Base-by-base conservation (phyloP, 2,888 invertebrate genomes). In the Portevinia maculata region DNA sequence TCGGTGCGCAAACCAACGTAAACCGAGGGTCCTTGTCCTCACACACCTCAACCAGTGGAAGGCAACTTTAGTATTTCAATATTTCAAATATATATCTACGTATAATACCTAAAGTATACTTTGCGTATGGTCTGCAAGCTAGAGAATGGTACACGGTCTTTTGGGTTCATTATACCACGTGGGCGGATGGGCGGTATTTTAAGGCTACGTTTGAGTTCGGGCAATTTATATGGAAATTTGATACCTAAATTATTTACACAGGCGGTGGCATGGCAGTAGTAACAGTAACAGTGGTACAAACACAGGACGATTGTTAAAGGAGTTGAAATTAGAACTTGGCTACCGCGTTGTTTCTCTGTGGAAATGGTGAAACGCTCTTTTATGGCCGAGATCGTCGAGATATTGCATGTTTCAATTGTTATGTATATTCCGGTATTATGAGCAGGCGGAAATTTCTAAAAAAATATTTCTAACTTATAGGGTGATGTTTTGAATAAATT, bases 211-310 rank as follows among this genome's bases (percentile, higher is more conserved):
- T 48, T 21, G 24, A 19, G 48, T 57, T 64, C 32, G 28, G 39
- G 70, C 59, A 32, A 75, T 76, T 81, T 76, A 81, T 64, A 81
- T 81, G 76, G 81, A 81, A 81, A 81, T 76, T 70, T 70, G 59
- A 46, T 39, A 76, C 21, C 70, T 76, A 64, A 81, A 76, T 81
- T 81, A 81, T 81, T 81, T 81, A 76, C 75, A 75, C 70, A 81
- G 50, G 17, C 37, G 28, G 62, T 52, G 39, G 39, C 13, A 67
- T 46, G 5, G 53, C 11, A 17, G 21, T 15, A 28, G 34, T 24
- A 32, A 37, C 24, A 53, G 28, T 19, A 17, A n/a, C 24, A 67
- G 37, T 9, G 9, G 48, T 34, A 69, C 48, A 44, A 7, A 37
- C 24, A 53, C 30, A 67, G 48, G 62, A 57, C 41, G 19, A 52